Base-by-base conservation (phyloP, 1,140 invertebrate genomes). In the Sinella curviseta region DNA sequence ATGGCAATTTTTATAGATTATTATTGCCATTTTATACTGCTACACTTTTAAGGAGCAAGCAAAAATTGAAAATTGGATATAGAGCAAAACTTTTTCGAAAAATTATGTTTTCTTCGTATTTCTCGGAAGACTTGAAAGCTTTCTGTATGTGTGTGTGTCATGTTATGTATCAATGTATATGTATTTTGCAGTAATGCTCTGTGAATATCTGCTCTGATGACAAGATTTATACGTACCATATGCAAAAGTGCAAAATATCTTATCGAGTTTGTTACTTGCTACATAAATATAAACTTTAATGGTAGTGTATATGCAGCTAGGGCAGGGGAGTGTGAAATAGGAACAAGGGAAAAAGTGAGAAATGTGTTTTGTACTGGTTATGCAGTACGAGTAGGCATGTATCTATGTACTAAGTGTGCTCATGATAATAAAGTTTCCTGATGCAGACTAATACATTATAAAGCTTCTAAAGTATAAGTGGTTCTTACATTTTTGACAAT, bases 401-500 rank as follows among this genome's bases (percentile, higher is more conserved):
- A n/a, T n/a, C n/a, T n/a, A n/a, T n/a, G n/a, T n/a, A n/a, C n/a
- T n/a, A n/a, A n/a, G n/a, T n/a, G n/a, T n/a, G n/a, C n/a, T n/a
- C n/a, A n/a, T n/a, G n/a, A n/a, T n/a, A n/a, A n/a, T n/a, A n/a
- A n/a, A n/a, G n/a, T n/a, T n/a, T n/a, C n/a, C n/a, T n/a, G n/a
- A n/a, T n/a, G n/a, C n/a, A n/a, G n/a, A n/a, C n/a, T n/a, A n/a
- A n/a, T n/a, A n/a, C n/a, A n/a, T n/a, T n/a, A n/a, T n/a, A n/a
- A n/a, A n/a, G n/a, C n/a, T n/a, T n/a, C n/a, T n/a, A n/a, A n/a
- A n/a, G n/a, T n/a, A n/a, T n/a, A 20, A 48, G 54, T 54, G 67
- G 30, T 14, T 31, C 81, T 82, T 78, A 84, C 83, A 73, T 84
- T 84, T 76, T 78, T 77, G 17, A 84, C 76, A 33, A 78, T 76